Evolutionary conservation across 2,888 invertebrate species (phyloP).

Genomic region (Epinotia demarniana): DNA sequence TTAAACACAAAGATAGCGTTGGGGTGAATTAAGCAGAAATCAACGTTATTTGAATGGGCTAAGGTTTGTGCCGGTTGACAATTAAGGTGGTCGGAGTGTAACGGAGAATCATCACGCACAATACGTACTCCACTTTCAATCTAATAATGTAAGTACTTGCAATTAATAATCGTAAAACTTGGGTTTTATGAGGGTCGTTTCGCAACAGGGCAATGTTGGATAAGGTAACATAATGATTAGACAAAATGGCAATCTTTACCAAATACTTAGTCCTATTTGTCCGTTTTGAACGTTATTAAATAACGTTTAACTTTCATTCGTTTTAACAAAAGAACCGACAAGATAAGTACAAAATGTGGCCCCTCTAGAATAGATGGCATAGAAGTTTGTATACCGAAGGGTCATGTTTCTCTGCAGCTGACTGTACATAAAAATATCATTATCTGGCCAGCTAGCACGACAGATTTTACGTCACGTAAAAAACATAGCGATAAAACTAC

Average conservation of each 20-base stretch:
- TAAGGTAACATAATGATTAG: not conserved
- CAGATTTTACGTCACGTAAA: too few relatives aligned
- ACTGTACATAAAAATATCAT: too few relatives aligned
- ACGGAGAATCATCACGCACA: slow-evolving; percentile 22
- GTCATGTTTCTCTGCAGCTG: too few relatives aligned
- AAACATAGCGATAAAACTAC: too few relatives aligned
- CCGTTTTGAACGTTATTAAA: too few relatives aligned
- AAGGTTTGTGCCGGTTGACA: not conserved
- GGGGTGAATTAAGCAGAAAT: not conserved
- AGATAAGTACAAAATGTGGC: too few relatives aligned
- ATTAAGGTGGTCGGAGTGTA: not conserved
- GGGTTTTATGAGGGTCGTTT: slow-evolving; percentile 31
- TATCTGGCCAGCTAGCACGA: too few relatives aligned
- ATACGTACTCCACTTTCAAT: slow-evolving; percentile 28
- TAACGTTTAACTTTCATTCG: too few relatives aligned
- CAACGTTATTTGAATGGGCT: not conserved
- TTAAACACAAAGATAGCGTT: not conserved
- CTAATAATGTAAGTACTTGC: slow-evolving; percentile 42
- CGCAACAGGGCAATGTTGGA: not conserved
- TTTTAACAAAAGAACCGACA: too few relatives aligned
- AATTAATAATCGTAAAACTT: slow-evolving; percentile 43
- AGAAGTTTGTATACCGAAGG: too few relatives aligned
- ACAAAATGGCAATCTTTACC: not conserved
- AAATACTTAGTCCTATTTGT: not conserved
- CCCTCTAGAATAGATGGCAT: too few relatives aligned